Base-by-base conservation (phyloP, 2,113 vertebrate species). In the Boulengeromyrus knoepffleri region DNA sequence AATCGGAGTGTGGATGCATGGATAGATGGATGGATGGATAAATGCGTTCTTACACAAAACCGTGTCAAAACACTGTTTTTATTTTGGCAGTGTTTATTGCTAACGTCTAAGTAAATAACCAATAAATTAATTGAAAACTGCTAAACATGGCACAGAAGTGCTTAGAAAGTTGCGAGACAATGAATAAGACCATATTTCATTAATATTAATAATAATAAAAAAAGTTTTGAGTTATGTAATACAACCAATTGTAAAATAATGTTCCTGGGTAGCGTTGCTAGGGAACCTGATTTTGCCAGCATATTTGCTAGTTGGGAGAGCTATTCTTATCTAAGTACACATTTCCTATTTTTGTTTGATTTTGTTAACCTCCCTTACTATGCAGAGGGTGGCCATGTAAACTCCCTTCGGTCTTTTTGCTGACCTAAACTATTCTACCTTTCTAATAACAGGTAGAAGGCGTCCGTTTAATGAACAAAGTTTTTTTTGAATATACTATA, bases 171-270 rank as follows among this genome's bases (percentile, higher is more conserved):
- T 87, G 47, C 0, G 1, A 36, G 49, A 53, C n/a, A 5, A 87
- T 36, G 15, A 36, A 10, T 85, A 87, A 87, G n/a, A 53, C 31
- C 31, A 17, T 39, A n/a, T 53, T 53, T 36, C 24, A 87, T 36
- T 56, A 52, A 87, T 53, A 36, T 87, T 50, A 47, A 87, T 87
- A 85, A 24, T 42, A 84, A 85, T 12, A 45, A 45, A 83, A 83
- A 83, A 83, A 83, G 77, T 83, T 83, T 83, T 45, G 21, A 24
- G 83, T 85, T 85, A 85, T 85, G 45, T 85, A 85, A 85, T 85
- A 85, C 19, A 27, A 87, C 50, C 85, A 87, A 52, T 87, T 87
- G n/a, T 87, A 87, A 39, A 42, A 87, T 13, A 87, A 87, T 87
- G 49, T 27, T 27, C 85, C 53, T 36, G 85, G 47, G 13, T n/a